Evolutionary conservation across 2,113 vertebrate genomes (phyloP), one percentile per base, ranked within the genome.

Genomic region (Eulacestoma nigropectus): DNA sequence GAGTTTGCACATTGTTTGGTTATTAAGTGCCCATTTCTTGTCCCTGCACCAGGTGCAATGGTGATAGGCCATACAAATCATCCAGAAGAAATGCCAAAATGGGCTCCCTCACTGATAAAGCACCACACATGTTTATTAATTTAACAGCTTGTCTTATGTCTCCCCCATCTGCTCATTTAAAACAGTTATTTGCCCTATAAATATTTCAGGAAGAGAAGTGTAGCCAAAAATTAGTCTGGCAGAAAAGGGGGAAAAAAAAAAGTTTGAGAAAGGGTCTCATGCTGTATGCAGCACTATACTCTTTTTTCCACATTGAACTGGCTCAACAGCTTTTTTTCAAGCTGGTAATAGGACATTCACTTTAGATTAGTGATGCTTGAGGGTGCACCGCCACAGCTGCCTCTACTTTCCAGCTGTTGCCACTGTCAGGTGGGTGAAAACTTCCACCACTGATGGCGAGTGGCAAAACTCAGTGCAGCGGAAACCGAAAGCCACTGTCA

Each of bases 21-120:
- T 98, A 98, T 98, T 98, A 98, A 99, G 98, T 98, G 98, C 97
- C 98, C 98, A 97, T 98, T 98, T 98, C 97, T 94, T 97, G 97
- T 98, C 97, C 96, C 97, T 75, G 96, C 89, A 98, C 98, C 98
- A 98, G 97, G 98, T 98, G 98, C 98, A 98, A 97, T 97, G 97
- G 97, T 97, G 94, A 97, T 98, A 98, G 98, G 98, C 97, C 97
- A 97, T 97, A 98, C 98, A 96, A 98, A 96, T 98, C 96, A 97
- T 97, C 95, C 78, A 91, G 96, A 98, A 98, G 96, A 98, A 97
- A 97, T 97, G 97, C 98, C 97, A 98, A 97, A 97, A 97, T 97
- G 95, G 96, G 97, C 86, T 97, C 92, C 95, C 95, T 97, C 94
- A 94, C 98, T 98, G 97, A 97, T 98, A 97, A 97, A 98, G 97